A percentile compares a stretch with the other conserved stretches of the same genome.
These are phyloP conservation scores for Nomada lathburiana DNA, from an alignment of 2,888 invertebrate genomes.

Conservation along the genomic window DNA sequence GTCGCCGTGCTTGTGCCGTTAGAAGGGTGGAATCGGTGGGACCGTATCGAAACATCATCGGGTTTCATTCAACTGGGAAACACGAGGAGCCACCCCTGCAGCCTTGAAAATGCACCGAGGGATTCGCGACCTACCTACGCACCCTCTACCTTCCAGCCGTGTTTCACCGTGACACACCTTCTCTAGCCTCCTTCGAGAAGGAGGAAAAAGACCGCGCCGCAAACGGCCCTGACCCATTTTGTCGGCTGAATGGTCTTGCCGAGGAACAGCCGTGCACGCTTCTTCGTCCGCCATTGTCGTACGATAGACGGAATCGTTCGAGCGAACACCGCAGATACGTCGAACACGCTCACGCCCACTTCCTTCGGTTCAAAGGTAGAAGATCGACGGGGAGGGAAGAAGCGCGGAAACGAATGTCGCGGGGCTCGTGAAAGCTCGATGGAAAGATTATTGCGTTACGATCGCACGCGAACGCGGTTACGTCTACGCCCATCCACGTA, in stretches of 20 bases:
- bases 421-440: neutral
- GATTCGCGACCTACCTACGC: slow-evolving; percentile 48
- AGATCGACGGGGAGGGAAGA: too few species aligned
- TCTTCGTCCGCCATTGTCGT: slow-evolving; percentile 58
- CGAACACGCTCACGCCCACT: slow-evolving; percentile 69
- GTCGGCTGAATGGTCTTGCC: slow-evolving; percentile 65
- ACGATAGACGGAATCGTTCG: slow-evolving; percentile 34
- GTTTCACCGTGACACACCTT: slow-evolving; percentile 49
- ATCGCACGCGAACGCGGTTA: neutral
- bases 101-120: slow-evolving; percentile 50
- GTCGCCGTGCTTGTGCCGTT: slow-evolving; percentile 15
- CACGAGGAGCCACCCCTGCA: slow-evolving; percentile 20
- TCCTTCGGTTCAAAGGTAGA: slow-evolving; percentile 53
- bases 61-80: slow-evolving; percentile 53
- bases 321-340: slow-evolving; percentile 12
- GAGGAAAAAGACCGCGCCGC: slow-evolving; percentile 68
- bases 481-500: neutral
- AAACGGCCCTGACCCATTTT: slow-evolving; percentile 77
- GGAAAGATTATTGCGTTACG: neutral
- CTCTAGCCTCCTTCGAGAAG: slow-evolving; percentile 56
- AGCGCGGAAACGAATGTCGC: neutral
- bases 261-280: slow-evolving; percentile 38
- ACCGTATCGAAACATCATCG: slow-evolving; percentile 39
- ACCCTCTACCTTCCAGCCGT: slow-evolving; percentile 18
- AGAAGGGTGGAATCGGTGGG: slow-evolving; percentile 13